Evolutionary conservation across 35 echinoderm and acorn worm species (phyloP).

Genomic region (Holothuria glaberrima): DNA sequence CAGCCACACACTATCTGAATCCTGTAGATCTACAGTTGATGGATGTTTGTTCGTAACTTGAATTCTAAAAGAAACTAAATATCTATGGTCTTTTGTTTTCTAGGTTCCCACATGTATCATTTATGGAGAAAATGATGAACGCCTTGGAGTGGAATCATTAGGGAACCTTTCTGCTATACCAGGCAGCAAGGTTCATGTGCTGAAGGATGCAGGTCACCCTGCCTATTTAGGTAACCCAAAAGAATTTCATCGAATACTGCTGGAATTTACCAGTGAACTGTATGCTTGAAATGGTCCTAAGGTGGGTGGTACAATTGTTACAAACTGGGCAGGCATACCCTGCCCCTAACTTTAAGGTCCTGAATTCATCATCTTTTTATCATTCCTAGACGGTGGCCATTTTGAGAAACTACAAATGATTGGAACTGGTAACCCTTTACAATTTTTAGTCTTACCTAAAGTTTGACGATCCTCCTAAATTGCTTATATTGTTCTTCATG

Average conservation of each 20-base stretch:
- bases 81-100: not conserved
- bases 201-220: slow-evolving; percentile 79
- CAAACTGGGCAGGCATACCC: too few relatives aligned
- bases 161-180: slow-evolving; percentile 62
- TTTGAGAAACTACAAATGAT: too few relatives aligned
- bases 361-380: too few relatives aligned
- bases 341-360: too few relatives aligned
- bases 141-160: slow-evolving; percentile 57
- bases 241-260: slow-evolving; percentile 74
- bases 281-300: not conserved
- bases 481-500: too few relatives aligned
- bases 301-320: too few relatives aligned
- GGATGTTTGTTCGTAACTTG: too few relatives aligned
- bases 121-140: slow-evolving; percentile 76
- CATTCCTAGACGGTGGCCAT: too few relatives aligned
- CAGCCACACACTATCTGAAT: not conserved
- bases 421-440: too few relatives aligned
- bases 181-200: slow-evolving; percentile 56
- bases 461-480: too few relatives aligned
- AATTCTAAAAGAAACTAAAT: too few relatives aligned
- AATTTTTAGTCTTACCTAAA: too few relatives aligned
- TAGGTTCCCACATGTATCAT: slow-evolving; percentile 84
- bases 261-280: slow-evolving; percentile 50
- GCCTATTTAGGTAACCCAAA: slow-evolving; percentile 79
- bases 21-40: not conserved